Conservation (phyloP, 2,797 vertebrate genomes). For the Smutsia gigantea region DNA sequence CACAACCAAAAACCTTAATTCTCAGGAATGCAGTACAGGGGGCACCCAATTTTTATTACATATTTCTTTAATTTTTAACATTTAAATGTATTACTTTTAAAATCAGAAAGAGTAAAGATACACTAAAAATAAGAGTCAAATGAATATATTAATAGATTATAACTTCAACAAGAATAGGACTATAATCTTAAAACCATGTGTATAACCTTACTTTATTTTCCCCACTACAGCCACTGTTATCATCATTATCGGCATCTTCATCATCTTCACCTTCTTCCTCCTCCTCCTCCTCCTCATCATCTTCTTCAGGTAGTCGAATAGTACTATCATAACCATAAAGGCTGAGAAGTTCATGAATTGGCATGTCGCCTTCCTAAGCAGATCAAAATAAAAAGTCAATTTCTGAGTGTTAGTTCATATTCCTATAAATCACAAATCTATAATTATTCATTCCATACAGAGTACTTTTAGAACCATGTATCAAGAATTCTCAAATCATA, state of each 20-base stretch:
- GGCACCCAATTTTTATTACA: neutral
- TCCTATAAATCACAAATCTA: constrained; percentile 5
- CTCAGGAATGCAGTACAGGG: neutral
- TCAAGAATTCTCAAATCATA: constrained; percentile 38
- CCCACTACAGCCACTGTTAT: constrained; percentile 94
- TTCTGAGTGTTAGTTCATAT: constrained; percentile 43
- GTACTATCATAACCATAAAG: constrained; percentile 95
- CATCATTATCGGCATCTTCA: constrained; percentile 92
- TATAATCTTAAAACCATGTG: neutral
- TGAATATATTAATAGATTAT: neutral
- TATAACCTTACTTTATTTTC: constrained; percentile 88
- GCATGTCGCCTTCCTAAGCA: constrained; percentile 96
- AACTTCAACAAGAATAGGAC: neutral
- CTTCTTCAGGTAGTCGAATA: constrained; percentile 94
- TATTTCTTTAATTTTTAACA: constrained; percentile 32
- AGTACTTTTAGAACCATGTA: neutral
- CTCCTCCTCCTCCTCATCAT: constrained; percentile 92
- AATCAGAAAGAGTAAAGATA: neutral
- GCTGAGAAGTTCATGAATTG: constrained; percentile 96
- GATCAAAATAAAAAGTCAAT: constrained; percentile 59
- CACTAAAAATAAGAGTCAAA: constrained; percentile 19
- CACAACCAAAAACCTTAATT: neutral
- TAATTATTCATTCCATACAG: neutral
- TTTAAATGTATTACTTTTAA: neutral
- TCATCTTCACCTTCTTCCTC: constrained; percentile 91